These are phyloP conservation scores for Gnathonemus longibarbis DNA, from an alignment of 2,113 vertebrate genomes.

Conservation along the genomic window DNA sequence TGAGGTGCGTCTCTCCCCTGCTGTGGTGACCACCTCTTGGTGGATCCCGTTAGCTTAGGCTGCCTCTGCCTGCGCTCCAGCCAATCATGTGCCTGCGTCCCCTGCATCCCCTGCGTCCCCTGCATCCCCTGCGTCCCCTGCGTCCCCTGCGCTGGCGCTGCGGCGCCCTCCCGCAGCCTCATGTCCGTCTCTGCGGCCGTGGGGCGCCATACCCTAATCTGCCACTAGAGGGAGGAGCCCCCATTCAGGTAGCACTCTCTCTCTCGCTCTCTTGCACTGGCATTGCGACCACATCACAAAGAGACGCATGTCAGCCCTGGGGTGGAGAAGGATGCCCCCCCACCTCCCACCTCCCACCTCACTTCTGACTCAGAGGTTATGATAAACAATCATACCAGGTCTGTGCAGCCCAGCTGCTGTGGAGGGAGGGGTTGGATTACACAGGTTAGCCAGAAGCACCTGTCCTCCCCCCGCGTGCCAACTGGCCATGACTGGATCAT, in stretches of 20 bases:
- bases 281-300: background rate
- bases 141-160: background rate
- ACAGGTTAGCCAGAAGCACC: slow-evolving; percentile 18
- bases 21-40: background rate
- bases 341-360: background rate
- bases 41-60: background rate
- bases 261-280: background rate
- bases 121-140: background rate
- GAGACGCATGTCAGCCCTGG: background rate
- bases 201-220: background rate
- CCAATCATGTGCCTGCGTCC: background rate
- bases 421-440: slow-evolving; percentile 24
- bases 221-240: background rate
- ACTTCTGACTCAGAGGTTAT: slow-evolving; percentile 1
- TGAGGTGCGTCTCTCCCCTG: background rate
- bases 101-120: background rate
- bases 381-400: background rate
- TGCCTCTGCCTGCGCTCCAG: background rate
- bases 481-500: background rate
- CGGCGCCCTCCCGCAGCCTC: background rate
- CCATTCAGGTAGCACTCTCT: background rate
- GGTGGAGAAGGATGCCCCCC: background rate
- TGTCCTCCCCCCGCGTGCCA: slow-evolving; percentile 8
- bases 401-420: slow-evolving; percentile 17
- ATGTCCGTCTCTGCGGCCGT: background rate